A percentile compares a stretch with the other conserved stretches of the same genome.
Evolutionary conservation across 2,797 vertebrate genomes (phyloP).

Genomic region (Bufotes viridis): DNA sequence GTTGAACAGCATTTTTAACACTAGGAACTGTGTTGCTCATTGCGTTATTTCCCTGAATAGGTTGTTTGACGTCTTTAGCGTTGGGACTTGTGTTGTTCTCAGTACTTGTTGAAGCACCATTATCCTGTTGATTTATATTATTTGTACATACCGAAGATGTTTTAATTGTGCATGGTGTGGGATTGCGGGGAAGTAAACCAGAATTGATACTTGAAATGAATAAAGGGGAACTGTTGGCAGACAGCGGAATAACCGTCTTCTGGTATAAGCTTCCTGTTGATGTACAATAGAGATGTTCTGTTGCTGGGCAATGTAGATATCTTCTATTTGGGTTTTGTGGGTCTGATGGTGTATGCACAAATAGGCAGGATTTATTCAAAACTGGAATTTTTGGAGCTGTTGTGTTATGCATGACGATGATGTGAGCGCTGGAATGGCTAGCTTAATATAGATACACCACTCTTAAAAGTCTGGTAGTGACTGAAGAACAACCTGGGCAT

Average conservation of each 20-base stretch:
- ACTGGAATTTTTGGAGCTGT: background rate
- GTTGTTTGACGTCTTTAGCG: background rate
- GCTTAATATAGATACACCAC: background rate
- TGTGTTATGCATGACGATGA: background rate
- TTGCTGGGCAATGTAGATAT: slow-evolving; percentile 3
- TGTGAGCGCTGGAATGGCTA: background rate
- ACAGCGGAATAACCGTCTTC: background rate
- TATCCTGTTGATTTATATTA: background rate
- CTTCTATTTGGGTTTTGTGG: background rate
- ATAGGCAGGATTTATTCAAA: background rate
- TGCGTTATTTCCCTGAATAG: background rate
- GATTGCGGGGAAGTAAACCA: background rate
- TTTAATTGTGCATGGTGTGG: background rate
- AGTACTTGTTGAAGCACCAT: background rate
- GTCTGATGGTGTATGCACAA: background rate
- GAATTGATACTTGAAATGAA: background rate
- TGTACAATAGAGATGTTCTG: slow-evolving; percentile 1
- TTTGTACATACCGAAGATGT: background rate
- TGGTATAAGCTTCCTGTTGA: slow-evolving; percentile 5
- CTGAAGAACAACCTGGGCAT: background rate
- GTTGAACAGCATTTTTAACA: background rate
- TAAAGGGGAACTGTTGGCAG: background rate
- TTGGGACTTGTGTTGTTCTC: no score
- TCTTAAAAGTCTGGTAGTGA: background rate
- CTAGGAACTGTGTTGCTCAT: background rate